Evolutionary conservation across 2,888 invertebrate species (phyloP), one percentile per base, ranked within the genome.

Genomic region (Drosophila kuntzei): DNA sequence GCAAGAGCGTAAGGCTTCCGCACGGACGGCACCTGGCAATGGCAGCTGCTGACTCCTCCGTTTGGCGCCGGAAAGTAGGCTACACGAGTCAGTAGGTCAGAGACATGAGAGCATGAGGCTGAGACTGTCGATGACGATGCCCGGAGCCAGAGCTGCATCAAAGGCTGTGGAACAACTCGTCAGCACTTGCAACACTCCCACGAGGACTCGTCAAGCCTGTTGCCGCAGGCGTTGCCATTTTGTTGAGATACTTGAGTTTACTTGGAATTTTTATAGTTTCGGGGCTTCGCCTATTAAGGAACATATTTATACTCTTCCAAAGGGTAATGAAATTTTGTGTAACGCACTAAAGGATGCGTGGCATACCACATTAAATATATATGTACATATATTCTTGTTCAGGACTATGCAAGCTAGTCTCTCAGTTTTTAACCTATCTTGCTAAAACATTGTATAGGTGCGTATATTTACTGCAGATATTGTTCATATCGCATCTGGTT

Each of bases 41-140:
- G 11, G 29, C 49, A n/a, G 11, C 11, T 41, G 39, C 34, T 32
- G 36, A 51, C 54, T 53, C 36, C 55, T 55, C 37, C 69, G 29
- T 29, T 29, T 37, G 71, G 64, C 70, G 37, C 62, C 76, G 79
- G 76, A 83, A 83, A 81, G 87, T 83, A 73, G 81, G 83, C 87
- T 86, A 77, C 70, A 76, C 77, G 66, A 68, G 74, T 72, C 79
- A 83, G 69, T 86, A 74, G 83, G 87, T 83, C 82, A 76, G 68
- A 73, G 80, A 72, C 80, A 79, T 61, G 80, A 69, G 70, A 78
- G 70, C 70, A n/a, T n/a, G n/a, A n/a, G 75, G 71, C 55, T 70
- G 76, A 39, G 36, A 27, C 54, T 72, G 83, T 82, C 80, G 76
- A 80, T 78, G 80, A 65, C 59, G 39, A 43, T 46, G 67, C 80